Percentiles rank a stretch among this genome's conserved stretches.
These are phyloP conservation scores for Sebastes minor DNA, from an alignment of 2,797 vertebrate genomes.

Conservation along the genomic window DNA sequence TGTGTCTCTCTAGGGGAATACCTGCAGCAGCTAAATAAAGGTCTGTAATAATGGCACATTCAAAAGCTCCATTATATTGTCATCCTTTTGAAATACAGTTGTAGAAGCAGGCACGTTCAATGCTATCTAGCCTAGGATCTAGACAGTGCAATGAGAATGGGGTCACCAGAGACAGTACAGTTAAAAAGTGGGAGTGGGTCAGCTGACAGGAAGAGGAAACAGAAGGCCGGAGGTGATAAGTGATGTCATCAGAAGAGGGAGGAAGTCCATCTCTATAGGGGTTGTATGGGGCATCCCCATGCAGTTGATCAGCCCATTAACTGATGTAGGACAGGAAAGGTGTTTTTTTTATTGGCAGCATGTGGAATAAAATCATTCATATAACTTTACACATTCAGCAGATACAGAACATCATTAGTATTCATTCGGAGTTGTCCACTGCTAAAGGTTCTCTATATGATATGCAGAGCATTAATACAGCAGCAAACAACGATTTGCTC, in stretches of 20 bases:
- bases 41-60: constrained; percentile 21
- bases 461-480: no score
- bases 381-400: not conserved
- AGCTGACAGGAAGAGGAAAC: constrained; percentile 79
- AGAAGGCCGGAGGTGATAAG: constrained; percentile 77
- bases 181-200: constrained; percentile 48
- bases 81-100: constrained; percentile 37
- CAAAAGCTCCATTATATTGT: constrained; percentile 43
- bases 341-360: constrained; percentile 33
- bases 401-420: not conserved
- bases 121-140: constrained; percentile 56
- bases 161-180: constrained; percentile 55
- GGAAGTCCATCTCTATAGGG: constrained; percentile 72
- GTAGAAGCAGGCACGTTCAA: constrained; percentile 8
- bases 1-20: not conserved
- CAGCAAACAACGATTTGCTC: no score
- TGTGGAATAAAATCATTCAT: constrained; percentile 19
- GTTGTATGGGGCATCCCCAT: constrained; percentile 47
- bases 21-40: constrained; percentile 42
- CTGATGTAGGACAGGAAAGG: constrained; percentile 50
- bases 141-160: constrained; percentile 31
- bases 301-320: constrained; percentile 32
- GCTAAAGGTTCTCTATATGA: no score
- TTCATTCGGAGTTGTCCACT: not conserved
- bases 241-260: constrained; percentile 68